phyloP scores from a whole-genome alignment of 2,113 vertebrate species.

The Anser brachyrhynchus region DNA sequence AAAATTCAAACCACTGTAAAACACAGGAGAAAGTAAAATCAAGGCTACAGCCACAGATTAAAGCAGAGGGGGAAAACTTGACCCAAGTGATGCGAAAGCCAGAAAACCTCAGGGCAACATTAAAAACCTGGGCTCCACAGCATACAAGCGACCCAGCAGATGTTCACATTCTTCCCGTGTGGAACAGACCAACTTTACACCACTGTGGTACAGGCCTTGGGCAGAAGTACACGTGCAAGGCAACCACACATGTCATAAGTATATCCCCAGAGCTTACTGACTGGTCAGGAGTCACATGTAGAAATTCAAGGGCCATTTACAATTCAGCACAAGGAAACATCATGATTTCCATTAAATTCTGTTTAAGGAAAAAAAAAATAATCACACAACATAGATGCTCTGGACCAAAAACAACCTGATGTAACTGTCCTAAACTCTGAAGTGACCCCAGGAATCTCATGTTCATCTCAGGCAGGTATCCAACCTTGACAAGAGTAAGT shows the following conservation, averaged over 20 bases:
- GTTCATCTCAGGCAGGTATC: background rate
- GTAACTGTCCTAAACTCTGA: background rate
- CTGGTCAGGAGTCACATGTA: background rate
- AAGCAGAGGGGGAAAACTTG: background rate
- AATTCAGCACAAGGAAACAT: background rate
- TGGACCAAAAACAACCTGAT: background rate
- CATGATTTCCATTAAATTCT: background rate
- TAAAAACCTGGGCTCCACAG: background rate
- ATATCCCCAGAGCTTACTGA: background rate
- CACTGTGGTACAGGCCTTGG: background rate
- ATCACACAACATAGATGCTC: background rate
- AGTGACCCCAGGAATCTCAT: background rate
- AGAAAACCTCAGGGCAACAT: background rate
- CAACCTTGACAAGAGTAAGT: background rate
- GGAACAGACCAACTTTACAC: background rate
- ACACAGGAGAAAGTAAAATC: background rate
- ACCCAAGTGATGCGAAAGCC: background rate
- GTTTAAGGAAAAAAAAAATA: background rate
- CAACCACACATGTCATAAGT: background rate
- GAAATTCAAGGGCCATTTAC: background rate
- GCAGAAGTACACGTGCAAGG: background rate
- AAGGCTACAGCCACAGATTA: background rate
- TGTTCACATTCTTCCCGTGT: fast-evolving
- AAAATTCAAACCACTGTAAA: slow-evolving; percentile 93
- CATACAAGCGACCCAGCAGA: background rate